These are phyloP conservation scores for Cairina moschata DNA, from an alignment of 2,113 vertebrate species.

Conservation along the genomic window DNA sequence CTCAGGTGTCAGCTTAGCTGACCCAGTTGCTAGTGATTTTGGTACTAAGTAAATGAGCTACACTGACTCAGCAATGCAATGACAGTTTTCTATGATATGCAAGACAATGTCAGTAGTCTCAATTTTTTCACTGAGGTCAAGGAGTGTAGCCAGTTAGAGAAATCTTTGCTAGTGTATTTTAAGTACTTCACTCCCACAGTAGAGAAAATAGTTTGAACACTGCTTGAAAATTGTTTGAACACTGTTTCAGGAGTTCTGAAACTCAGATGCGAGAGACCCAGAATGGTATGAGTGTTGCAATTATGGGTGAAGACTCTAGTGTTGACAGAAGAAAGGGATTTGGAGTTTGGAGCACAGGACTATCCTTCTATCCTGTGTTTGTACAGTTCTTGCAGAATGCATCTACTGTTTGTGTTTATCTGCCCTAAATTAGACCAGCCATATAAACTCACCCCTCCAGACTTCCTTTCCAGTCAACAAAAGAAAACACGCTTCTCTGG, in stretches of 20 bases:
- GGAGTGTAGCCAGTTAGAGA: neutral
- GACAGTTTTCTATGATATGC: neutral
- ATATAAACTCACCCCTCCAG: neutral
- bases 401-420: neutral
- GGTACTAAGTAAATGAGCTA: conserved; percentile 28
- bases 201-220: neutral
- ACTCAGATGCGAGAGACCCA: neutral
- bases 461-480: neutral
- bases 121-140: neutral
- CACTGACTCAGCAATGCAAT: neutral
- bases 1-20: neutral
- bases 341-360: neutral
- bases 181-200: neutral
- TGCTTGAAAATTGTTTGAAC: neutral
- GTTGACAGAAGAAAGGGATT: neutral
- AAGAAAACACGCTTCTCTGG: neutral
- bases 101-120: rapidly evolving
- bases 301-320: neutral
- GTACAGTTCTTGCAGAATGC: neutral
- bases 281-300: neutral
- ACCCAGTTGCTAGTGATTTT: neutral
- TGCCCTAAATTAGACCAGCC: neutral
- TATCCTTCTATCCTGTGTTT: neutral
- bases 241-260: neutral
- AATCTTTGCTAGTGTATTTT: neutral